These are phyloP conservation scores for Boulengeromyrus knoepffleri DNA, from an alignment of 2,113 vertebrate genomes.

Conservation along the genomic window DNA sequence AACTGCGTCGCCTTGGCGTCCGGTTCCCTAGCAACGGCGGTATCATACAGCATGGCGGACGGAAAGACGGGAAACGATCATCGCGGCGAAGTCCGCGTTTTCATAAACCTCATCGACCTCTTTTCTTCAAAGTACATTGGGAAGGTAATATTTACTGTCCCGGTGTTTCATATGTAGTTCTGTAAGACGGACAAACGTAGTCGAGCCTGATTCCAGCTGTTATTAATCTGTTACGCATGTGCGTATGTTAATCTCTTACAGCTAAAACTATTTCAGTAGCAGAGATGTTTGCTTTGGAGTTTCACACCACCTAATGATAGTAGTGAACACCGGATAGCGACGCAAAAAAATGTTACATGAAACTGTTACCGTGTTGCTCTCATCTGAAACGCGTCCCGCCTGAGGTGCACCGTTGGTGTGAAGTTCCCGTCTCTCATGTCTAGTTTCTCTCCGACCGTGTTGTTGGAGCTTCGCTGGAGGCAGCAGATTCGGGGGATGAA, in stretches of 20 bases:
- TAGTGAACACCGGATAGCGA: not conserved
- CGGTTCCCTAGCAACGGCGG: not conserved
- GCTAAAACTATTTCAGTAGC: not conserved
- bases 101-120: not conserved
- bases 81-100: not conserved
- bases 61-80: not conserved
- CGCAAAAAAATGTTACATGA: not conserved
- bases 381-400: not conserved
- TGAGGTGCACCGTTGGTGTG: not conserved
- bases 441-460: slow-evolving; percentile 67
- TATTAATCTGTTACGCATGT: not conserved
- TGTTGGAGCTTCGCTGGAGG: slow-evolving; percentile 52
- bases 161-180: not conserved
- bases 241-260: not conserved
- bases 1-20: not conserved
- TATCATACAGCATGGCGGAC: not conserved
- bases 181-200: not conserved
- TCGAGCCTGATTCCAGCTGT: not conserved
- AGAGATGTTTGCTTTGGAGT: not conserved
- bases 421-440: not conserved
- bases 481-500: slow-evolving; percentile 44
- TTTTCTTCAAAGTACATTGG: not conserved
- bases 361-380: not conserved
- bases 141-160: not conserved
- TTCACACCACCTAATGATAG: not conserved